These are phyloP conservation scores for Drosophila saltans DNA, from an alignment of 1,140 invertebrate genomes.

Conservation along the genomic window DNA sequence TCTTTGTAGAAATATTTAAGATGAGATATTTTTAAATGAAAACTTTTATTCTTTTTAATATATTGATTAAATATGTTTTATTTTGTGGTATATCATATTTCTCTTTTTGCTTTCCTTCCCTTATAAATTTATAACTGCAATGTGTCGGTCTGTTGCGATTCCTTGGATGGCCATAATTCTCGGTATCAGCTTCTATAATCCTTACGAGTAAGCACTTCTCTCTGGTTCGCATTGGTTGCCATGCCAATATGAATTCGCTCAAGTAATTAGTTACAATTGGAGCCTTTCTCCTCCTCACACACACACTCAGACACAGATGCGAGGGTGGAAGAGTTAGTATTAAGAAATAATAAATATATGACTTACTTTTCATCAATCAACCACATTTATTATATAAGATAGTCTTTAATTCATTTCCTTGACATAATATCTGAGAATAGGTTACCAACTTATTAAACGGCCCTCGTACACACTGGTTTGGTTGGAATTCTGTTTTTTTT, in stretches of 20 bases:
- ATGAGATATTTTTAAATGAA: neutral
- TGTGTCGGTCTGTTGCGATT: constrained; percentile 1
- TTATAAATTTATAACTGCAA: neutral
- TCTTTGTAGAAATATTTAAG: neutral
- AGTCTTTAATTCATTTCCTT: too few species aligned
- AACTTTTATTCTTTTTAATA: neutral
- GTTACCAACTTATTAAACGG: neutral
- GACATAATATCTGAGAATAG: too few species aligned
- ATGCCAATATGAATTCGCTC: constrained; percentile 29
- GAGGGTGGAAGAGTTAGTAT: neutral
- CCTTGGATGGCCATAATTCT: constrained; percentile 1
- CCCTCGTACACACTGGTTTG: neutral
- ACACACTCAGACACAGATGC: neutral
- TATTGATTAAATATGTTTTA: neutral
- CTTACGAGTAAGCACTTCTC: neutral
- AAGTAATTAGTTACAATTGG: constrained; percentile 48
- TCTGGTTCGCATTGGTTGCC: constrained; percentile 8
- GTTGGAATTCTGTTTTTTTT: neutral
- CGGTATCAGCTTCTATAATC: constrained; percentile 18
- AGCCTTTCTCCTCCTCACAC: neutral
- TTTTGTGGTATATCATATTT: neutral
- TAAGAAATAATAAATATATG: too few species aligned
- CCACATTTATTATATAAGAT: too few species aligned
- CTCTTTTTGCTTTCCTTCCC: neutral
- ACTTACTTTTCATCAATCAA: too few species aligned